A percentile compares a stretch with the other conserved stretches of the same genome.
Conservation (phyloP, 2,797 vertebrate genomes). For the Rhinogobio ventralis region DNA sequence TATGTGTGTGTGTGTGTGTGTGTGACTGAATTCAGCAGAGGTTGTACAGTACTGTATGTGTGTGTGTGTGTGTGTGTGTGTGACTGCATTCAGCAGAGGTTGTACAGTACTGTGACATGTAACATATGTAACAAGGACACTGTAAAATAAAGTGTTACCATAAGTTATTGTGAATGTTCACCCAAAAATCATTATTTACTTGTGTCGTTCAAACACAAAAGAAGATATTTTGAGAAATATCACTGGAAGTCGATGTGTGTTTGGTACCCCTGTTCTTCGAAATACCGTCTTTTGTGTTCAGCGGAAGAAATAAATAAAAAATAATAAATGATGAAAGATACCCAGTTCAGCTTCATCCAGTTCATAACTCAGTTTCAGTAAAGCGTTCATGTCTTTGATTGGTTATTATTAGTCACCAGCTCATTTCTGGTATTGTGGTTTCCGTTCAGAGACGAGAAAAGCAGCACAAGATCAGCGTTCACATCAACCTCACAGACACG, state of each 20-base stretch:
- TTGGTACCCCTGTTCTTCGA: not conserved
- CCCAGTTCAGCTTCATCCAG: not conserved
- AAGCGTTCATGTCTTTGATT: not conserved
- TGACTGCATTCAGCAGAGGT: too few species aligned
- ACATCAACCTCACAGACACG: not conserved
- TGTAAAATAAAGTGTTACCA: too few species aligned
- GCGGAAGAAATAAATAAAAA: not conserved
- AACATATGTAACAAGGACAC: too few species aligned
- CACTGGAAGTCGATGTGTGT: not conserved
- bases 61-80: too few species aligned
- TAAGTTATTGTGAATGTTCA: not conserved
- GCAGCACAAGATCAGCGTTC: slow-evolving; percentile 2
- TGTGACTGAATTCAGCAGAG: too few species aligned
- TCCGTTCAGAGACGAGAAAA: slow-evolving; percentile 20
- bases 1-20: too few species aligned
- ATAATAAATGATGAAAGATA: not conserved
- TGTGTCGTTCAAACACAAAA: not conserved
- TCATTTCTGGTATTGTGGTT: slow-evolving; percentile 15
- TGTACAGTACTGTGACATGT: too few species aligned
- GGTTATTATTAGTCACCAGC: slow-evolving; percentile 1
- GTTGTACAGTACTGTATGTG: too few species aligned
- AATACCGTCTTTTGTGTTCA: not conserved
- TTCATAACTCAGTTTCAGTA: not conserved
- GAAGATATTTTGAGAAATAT: not conserved
- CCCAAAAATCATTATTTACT: not conserved